Percentiles rank a stretch among this genome's conserved stretches.
Evolutionary conservation across 2,888 invertebrate species (phyloP).

Genomic region (Andrena dorsata): DNA sequence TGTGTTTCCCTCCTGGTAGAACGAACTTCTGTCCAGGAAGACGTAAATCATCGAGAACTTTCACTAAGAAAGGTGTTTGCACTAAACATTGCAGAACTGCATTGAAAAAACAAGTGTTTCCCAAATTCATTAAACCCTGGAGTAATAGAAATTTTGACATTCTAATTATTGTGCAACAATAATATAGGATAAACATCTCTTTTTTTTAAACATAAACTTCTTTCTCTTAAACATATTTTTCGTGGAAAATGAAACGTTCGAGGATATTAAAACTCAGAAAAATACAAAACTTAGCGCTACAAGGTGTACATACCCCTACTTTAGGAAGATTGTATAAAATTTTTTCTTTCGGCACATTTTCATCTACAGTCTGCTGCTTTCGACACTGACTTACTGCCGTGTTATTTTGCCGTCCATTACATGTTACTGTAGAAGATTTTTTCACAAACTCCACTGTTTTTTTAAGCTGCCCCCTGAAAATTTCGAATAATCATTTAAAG

Average conservation of each 20-base stretch:
- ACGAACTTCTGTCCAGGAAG: constrained; percentile 90
- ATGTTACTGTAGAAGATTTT: constrained; percentile 85
- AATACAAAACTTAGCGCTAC: neutral
- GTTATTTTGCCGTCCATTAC: constrained; percentile 65
- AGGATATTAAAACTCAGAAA: neutral
- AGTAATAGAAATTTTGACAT: constrained; percentile 47
- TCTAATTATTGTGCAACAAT: constrained; percentile 1
- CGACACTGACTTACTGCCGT: constrained; percentile 41
- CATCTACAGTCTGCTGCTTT: constrained; percentile 40
- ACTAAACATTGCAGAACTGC: constrained; percentile 97
- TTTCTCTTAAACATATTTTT: neutral
- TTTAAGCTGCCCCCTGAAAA: constrained; percentile 86
- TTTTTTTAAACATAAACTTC: neutral
- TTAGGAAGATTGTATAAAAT: constrained; percentile 71
- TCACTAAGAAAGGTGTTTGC: constrained; percentile 92
- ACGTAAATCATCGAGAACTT: constrained; percentile 90
- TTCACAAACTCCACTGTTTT: constrained; percentile 92
- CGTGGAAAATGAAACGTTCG: neutral
- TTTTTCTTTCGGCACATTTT: constrained; percentile 64
- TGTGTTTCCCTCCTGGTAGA: constrained; percentile 90
- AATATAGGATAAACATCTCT: constrained; percentile 2
- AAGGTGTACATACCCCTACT: constrained; percentile 71
- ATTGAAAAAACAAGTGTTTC: constrained; percentile 99
- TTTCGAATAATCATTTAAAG: constrained; percentile 6
- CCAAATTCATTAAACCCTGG: constrained; percentile 94